These are phyloP conservation scores for Thalassophryne amazonica DNA, from an alignment of 2,797 vertebrate genomes.

Conservation along the genomic window DNA sequence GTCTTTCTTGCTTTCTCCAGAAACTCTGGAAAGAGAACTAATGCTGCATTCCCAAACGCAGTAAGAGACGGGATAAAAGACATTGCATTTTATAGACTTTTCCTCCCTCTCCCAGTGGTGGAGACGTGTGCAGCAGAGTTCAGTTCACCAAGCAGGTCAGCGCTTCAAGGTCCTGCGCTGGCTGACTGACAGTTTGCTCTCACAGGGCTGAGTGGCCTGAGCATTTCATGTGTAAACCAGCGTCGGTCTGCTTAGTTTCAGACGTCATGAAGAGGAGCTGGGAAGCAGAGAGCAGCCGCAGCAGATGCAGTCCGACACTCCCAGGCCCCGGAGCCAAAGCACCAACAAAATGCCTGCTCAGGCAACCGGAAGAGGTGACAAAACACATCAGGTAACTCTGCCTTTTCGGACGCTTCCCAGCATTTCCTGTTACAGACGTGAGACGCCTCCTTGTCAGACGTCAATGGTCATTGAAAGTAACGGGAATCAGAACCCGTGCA, in stretches of 20 bases:
- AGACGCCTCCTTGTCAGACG: constrained; percentile 55
- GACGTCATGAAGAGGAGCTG: constrained; percentile 79
- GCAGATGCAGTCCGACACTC: constrained; percentile 82
- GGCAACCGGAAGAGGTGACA: constrained; percentile 84
- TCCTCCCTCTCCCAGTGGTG: constrained; percentile 14
- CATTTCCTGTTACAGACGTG: constrained; percentile 67
- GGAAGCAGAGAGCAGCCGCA: constrained; percentile 70
- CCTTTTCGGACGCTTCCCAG: constrained; percentile 73
- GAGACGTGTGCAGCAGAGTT: constrained; percentile 19
- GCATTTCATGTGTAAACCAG: constrained; percentile 82
- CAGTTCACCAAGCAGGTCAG: constrained; percentile 66
- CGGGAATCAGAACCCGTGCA: constrained; percentile 46
- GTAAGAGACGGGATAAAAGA: constrained; percentile 12
- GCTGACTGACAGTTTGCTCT: constrained; percentile 76
- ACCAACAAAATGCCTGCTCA: constrained; percentile 70
- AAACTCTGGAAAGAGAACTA: background rate
- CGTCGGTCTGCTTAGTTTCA: constrained; percentile 79
- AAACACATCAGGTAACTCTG: constrained; percentile 81
- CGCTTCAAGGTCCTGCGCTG: constrained; percentile 60
- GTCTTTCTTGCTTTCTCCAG: background rate
- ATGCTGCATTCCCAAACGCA: constrained; percentile 1
- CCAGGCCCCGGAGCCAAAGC: constrained; percentile 75
- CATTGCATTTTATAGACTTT: constrained; percentile 9
- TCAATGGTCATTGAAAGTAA: constrained; percentile 71
- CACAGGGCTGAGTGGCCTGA: constrained; percentile 74